Evolutionary conservation across 2,797 vertebrate species (phyloP).

Genomic region (Ciconia nigra): DNA sequence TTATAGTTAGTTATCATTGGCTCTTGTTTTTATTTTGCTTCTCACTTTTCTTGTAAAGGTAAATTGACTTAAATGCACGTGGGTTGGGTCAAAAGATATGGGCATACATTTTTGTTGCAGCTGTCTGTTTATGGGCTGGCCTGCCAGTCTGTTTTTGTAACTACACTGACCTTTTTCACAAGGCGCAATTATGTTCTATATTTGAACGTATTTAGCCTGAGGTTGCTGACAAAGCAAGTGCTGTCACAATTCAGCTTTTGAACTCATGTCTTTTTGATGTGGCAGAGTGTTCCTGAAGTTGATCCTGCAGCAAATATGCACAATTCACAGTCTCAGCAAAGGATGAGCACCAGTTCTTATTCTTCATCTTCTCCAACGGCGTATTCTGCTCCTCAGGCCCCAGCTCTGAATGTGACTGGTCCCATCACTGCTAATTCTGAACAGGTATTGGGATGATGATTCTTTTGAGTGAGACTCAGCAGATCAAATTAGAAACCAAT

Average conservation of each 20-base stretch:
- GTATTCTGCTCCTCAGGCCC: conserved; percentile 81
- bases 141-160: not conserved
- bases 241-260: conserved; percentile 26
- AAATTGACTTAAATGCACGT: not conserved
- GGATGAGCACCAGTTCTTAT: conserved; percentile 66
- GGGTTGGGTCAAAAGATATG: not conserved
- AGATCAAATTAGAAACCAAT: not conserved
- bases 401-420: conserved; percentile 81
- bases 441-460: conserved; percentile 81
- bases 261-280: conserved; percentile 49
- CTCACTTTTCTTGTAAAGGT: not conserved
- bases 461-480: not conserved
- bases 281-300: conserved; percentile 84
- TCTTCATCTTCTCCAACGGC: conserved; percentile 75
- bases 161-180: conserved; percentile 36
- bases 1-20: not conserved
- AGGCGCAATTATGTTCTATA: conserved; percentile 50
- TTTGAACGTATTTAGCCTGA: conserved; percentile 30
- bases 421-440: conserved; percentile 92
- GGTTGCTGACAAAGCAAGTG: conserved; percentile 56
- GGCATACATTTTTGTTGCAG: not conserved
- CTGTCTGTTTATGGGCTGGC: not conserved
- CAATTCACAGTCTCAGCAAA: conserved; percentile 79
- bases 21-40: not conserved
- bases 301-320: conserved; percentile 83